A percentile compares a stretch with the other conserved stretches of the same genome.
phyloP scores from a whole-genome alignment of 2,888 invertebrate species.

The Halocaridina rubra region DNA sequence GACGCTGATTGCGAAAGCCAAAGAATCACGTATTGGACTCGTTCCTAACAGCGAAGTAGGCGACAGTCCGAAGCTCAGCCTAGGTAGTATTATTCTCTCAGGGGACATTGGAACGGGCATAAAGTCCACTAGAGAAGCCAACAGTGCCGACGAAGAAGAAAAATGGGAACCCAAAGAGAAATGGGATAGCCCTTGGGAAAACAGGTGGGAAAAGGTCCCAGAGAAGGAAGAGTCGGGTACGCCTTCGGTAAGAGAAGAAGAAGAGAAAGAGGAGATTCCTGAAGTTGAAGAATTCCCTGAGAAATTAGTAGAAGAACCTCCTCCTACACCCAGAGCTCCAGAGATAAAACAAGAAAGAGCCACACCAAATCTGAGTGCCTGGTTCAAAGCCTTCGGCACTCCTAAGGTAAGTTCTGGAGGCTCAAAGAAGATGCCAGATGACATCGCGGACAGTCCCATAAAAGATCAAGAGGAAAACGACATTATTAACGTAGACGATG shows the following conservation, averaged over 20 bases:
- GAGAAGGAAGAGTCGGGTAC: constrained; percentile 64
- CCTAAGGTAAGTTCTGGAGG: constrained; percentile 77
- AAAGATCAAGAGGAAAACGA: constrained; percentile 47
- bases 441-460: constrained; percentile 41
- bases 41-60: constrained; percentile 62
- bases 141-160: constrained; percentile 59
- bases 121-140: constrained; percentile 54
- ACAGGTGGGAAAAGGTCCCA: constrained; percentile 53
- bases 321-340: constrained; percentile 49
- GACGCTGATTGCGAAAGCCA: constrained; percentile 62
- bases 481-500: constrained; percentile 45
- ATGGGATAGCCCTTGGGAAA: constrained; percentile 62
- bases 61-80: constrained; percentile 61
- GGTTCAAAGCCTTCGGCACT: constrained; percentile 92
- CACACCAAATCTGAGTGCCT: constrained; percentile 88
- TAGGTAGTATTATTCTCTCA: constrained; percentile 59
- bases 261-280: constrained; percentile 60
- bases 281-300: constrained; percentile 34
- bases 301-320: constrained; percentile 40
- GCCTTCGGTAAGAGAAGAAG: constrained; percentile 64
- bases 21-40: constrained; percentile 62
- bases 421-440: constrained; percentile 53
- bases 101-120: constrained; percentile 62
- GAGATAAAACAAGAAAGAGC: constrained; percentile 68
- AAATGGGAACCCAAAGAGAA: constrained; percentile 59